Conservation (phyloP, 2,113 vertebrate genomes). For the Chamaetylas fuelleborni region DNA sequence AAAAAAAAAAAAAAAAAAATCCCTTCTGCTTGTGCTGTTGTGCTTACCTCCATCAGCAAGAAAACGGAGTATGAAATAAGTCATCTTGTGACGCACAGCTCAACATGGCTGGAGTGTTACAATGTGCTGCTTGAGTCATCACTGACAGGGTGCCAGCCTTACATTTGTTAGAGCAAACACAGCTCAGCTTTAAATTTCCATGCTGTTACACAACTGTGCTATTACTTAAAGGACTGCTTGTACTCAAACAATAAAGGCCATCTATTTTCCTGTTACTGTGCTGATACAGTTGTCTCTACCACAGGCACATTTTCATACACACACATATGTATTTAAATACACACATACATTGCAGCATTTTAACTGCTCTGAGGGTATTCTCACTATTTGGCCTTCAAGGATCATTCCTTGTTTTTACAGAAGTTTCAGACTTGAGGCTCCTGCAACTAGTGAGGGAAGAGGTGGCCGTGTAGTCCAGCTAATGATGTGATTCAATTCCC, state of each 20-base stretch:
- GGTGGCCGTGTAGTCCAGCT: rapidly evolving
- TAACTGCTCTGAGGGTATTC: background rate
- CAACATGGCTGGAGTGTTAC: background rate
- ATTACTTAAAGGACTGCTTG: conserved; percentile 59
- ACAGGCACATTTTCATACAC: background rate
- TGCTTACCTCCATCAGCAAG: background rate
- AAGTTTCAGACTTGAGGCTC: background rate
- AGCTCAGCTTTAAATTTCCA: conserved; percentile 42
- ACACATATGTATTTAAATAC: background rate
- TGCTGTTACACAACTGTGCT: conserved; percentile 27
- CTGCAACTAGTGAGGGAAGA: background rate
- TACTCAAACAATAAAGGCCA: conserved; percentile 19
- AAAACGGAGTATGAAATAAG: background rate
- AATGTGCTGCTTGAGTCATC: conserved; percentile 51
- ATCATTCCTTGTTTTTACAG: background rate
- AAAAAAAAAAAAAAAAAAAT: background rate
- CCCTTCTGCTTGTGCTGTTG: background rate
- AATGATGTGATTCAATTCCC: background rate
- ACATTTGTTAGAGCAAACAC: conserved; percentile 46
- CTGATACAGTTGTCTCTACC: background rate
- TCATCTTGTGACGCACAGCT: background rate
- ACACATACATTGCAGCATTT: background rate
- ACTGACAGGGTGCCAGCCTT: conserved; percentile 46
- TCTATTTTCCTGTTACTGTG: background rate
- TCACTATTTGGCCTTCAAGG: background rate